Percentiles rank a stretch among this genome's conserved stretches.
Evolutionary conservation across 2,113 vertebrate genomes (phyloP).

Genomic region (Ceratotherium simum): DNA sequence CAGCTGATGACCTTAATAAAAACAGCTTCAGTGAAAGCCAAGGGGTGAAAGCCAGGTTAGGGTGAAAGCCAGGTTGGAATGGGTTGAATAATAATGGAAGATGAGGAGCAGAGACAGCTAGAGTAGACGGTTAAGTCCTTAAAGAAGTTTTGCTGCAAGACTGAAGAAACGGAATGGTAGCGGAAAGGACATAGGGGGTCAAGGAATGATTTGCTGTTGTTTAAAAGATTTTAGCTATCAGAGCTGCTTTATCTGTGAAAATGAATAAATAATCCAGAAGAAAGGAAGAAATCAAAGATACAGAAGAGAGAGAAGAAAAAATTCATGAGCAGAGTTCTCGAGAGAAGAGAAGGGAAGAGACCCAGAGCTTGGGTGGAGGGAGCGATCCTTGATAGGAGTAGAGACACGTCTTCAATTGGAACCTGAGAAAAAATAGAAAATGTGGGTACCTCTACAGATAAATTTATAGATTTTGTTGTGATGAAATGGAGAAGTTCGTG

Average conservation of each 20-base stretch:
- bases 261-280: neutral
- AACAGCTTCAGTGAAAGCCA: neutral
- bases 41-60: neutral
- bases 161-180: neutral
- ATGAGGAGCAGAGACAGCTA: neutral
- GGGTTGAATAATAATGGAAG: neutral
- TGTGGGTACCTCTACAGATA: neutral
- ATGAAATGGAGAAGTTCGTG: neutral
- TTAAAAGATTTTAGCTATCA: neutral
- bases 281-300: slow-evolving; percentile 13
- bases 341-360: neutral
- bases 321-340: neutral
- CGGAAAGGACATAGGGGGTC: neutral
- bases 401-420: neutral
- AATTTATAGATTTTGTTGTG: neutral
- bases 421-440: neutral
- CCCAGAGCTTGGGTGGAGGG: neutral
- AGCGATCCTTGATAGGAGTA: neutral
- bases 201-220: neutral
- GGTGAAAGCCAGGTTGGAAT: neutral
- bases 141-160: neutral
- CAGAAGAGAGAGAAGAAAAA: neutral
- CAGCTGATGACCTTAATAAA: neutral
- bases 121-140: neutral
- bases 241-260: neutral